Percentiles rank a stretch among this genome's conserved stretches.
Conservation (phyloP, 2,113 vertebrate genomes). For the Hystrix brachyura region DNA sequence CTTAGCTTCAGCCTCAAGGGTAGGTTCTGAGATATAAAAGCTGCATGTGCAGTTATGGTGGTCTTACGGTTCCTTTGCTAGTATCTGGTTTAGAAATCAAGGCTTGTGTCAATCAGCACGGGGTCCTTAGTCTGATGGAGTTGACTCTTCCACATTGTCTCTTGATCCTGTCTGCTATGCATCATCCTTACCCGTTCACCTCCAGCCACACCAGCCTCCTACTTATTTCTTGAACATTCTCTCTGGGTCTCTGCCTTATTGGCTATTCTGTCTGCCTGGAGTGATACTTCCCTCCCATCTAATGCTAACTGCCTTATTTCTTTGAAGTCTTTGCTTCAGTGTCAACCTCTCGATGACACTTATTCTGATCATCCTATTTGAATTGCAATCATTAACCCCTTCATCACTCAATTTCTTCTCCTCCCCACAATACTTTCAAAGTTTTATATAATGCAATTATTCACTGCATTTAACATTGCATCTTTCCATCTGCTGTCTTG, state of each 20-base stretch:
- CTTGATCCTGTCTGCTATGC: neutral
- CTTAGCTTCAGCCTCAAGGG: neutral
- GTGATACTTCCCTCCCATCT: neutral
- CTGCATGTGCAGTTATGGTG: neutral
- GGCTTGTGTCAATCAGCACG: neutral
- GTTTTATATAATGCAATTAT: neutral
- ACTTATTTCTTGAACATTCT: neutral
- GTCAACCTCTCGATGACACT: neutral
- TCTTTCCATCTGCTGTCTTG: neutral
- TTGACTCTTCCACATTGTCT: neutral
- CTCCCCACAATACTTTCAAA: neutral
- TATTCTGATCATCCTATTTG: neutral
- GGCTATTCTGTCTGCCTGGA: neutral
- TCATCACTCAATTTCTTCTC: neutral
- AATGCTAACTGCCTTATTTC: neutral
- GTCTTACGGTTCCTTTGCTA: neutral
- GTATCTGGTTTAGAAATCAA: constrained; percentile 15
- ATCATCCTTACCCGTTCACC: neutral
- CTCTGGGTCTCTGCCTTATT: neutral
- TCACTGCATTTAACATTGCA: neutral
- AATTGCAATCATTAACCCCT: neutral
- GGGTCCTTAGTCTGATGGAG: neutral
- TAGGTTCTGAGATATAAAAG: neutral
- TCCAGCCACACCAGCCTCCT: neutral
- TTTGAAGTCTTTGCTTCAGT: neutral